Percentiles rank a stretch among this genome's conserved stretches.
Evolutionary conservation across 2,113 vertebrate species (phyloP).

Genomic region (Melospiza georgiana): DNA sequence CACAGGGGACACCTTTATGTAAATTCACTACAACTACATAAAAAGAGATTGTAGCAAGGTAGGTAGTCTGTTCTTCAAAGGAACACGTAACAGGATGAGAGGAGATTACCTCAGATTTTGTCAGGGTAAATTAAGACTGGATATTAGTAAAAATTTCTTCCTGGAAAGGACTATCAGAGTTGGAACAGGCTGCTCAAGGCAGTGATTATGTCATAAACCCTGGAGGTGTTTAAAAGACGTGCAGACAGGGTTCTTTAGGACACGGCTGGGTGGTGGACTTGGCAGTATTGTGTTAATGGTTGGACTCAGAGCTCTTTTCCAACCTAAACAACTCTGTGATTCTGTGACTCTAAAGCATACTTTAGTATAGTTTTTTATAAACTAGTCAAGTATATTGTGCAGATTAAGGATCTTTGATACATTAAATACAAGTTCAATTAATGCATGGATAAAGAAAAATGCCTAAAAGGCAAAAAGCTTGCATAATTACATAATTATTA

Average conservation of each 20-base stretch:
- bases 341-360: background rate
- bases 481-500: background rate
- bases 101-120: background rate
- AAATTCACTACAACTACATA: background rate
- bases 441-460: background rate
- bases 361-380: background rate
- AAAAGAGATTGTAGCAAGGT: background rate
- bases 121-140: background rate
- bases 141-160: background rate
- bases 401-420: background rate
- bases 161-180: accelerated
- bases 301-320: background rate
- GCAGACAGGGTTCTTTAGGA: background rate
- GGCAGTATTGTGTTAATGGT: background rate
- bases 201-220: background rate
- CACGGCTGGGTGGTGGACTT: background rate
- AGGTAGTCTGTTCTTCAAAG: background rate
- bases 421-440: background rate
- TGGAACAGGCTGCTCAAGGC: background rate
- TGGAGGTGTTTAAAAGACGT: background rate
- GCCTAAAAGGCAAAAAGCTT: background rate
- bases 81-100: background rate
- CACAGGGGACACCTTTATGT: background rate
- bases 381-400: background rate
- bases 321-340: background rate